Base-by-base conservation (phyloP, 2,888 invertebrate species). In the Cremastinae sp. region DNA sequence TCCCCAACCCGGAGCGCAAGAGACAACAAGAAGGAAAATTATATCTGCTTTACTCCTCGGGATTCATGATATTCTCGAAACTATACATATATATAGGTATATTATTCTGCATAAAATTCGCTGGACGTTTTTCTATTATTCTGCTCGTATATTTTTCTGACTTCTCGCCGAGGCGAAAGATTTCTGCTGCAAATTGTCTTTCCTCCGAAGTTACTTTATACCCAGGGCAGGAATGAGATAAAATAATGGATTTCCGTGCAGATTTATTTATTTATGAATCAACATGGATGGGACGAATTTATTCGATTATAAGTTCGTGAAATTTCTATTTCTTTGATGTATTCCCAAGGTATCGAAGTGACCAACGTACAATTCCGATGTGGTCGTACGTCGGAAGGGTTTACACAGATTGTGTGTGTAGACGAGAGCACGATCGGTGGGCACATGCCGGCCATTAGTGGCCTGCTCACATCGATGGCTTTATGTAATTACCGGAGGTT, bases 401-500 rank as follows among this genome's bases (percentile, higher is more conserved):
- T 28, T 28, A 28, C 28, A 28, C 28, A 28, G 41, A 41, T 9
- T n/a, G 41, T 41, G 41, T 41, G 16, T 16, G 47, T 12, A 16
- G 14, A 28, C 16, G 18, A 8, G 16, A 16, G 16, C 47, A 47
- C 28, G 28, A 28, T 12, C 41, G 41, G 22, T 59, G 41, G 43
- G 58, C 14, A 47, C 72, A 64, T 49, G 68, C 72, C 69, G 73
- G 59, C 73, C 72, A 76, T 76, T 76, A 76, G 76, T 76, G 73
- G 73, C 69, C 59, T 59, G 72, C 69, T 73, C 76, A 69, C 76
- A 76, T 76, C 73, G 73, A 76, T 69, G 68, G 59, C 76, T 73
- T 73, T 69, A 73, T 69, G 76, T 73, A 69, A 76, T 76, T 76
- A 76, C 76, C 73, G n/a, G n/a, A 58, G 69, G 73, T 73, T 73